A percentile compares a stretch with the other conserved stretches of the same genome.
phyloP scores from a whole-genome alignment of 2,113 vertebrate genomes.

The Sylvicapra grimmia region DNA sequence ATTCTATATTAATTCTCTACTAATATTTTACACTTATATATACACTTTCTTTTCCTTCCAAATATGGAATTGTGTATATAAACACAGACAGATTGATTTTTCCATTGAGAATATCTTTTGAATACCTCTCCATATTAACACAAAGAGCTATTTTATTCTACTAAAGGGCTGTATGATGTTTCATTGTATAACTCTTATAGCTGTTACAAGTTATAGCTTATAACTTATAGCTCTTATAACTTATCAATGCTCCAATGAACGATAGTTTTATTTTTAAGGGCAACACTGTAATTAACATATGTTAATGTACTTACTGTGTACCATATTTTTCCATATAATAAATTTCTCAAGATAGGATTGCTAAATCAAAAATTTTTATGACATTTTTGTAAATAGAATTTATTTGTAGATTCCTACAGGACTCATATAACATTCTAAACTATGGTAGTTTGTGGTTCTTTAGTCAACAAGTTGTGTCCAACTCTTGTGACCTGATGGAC shows the following conservation, averaged over 20 bases:
- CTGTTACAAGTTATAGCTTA: too few relatives aligned
- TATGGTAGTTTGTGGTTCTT: background rate
- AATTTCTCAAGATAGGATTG: background rate
- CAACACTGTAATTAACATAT: background rate
- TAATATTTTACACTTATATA: background rate
- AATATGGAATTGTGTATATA: background rate
- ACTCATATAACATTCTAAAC: background rate
- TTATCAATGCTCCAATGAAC: background rate
- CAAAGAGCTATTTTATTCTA: background rate
- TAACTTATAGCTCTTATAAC: background rate
- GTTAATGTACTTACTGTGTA: background rate
- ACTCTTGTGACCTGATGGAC: background rate
- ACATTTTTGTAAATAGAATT: background rate
- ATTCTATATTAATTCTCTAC: background rate
- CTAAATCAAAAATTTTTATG: background rate
- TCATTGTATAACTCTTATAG: background rate
- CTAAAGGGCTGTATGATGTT: background rate
- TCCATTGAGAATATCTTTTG: background rate
- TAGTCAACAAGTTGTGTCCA: background rate
- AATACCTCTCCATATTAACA: background rate
- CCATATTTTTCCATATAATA: background rate
- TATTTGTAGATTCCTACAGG: background rate
- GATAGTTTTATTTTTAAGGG: background rate
- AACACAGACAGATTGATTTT: background rate
- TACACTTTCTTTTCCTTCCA: background rate